These are phyloP conservation scores for Ophion slaviceki DNA, from an alignment of 2,888 invertebrate genomes.

Conservation along the genomic window DNA sequence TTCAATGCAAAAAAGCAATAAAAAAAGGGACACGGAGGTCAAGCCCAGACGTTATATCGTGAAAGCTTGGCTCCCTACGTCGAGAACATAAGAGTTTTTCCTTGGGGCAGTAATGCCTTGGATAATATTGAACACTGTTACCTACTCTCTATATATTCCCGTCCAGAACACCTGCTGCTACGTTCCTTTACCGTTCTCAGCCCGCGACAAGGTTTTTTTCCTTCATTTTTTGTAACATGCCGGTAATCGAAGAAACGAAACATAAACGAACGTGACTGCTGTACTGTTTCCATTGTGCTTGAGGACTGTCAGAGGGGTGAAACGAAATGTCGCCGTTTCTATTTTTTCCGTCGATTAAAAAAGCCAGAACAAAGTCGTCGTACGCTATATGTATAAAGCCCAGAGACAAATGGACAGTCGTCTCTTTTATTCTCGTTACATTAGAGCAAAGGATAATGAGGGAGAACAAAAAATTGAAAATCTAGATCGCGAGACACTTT, in stretches of 20 bases:
- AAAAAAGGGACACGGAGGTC: constrained; percentile 1
- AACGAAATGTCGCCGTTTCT: constrained; percentile 41
- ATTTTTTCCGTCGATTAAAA: constrained; percentile 49
- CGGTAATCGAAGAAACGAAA: constrained; percentile 55
- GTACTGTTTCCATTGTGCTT: constrained; percentile 35
- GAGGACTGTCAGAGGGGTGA: constrained; percentile 31
- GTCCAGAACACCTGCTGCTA: constrained; percentile 30
- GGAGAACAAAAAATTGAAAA: constrained; percentile 18
- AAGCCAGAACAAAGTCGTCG: constrained; percentile 45
- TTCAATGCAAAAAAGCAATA: constrained; percentile 7
- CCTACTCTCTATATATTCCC: constrained; percentile 3
- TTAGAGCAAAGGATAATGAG: constrained; percentile 46
- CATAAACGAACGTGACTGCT: constrained; percentile 39
- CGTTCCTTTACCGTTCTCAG: constrained; percentile 11
- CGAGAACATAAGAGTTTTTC: constrained; percentile 9
- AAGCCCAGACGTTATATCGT: constrained; percentile 2
- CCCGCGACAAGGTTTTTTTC: background rate
- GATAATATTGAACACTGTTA: constrained; percentile 33
- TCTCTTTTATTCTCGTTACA: constrained; percentile 52
- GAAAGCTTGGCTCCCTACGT: constrained; percentile 14
- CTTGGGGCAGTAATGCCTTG: constrained; percentile 39
- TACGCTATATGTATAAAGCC: background rate
- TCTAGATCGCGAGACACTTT: constrained; percentile 52
- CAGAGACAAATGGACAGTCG: constrained; percentile 28
- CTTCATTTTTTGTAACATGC: constrained; percentile 27